A percentile compares a stretch with the other conserved stretches of the same genome.
Conservation (phyloP, 2,113 vertebrate genomes). For the Speoplatyrhinus poulsoni region DNA sequence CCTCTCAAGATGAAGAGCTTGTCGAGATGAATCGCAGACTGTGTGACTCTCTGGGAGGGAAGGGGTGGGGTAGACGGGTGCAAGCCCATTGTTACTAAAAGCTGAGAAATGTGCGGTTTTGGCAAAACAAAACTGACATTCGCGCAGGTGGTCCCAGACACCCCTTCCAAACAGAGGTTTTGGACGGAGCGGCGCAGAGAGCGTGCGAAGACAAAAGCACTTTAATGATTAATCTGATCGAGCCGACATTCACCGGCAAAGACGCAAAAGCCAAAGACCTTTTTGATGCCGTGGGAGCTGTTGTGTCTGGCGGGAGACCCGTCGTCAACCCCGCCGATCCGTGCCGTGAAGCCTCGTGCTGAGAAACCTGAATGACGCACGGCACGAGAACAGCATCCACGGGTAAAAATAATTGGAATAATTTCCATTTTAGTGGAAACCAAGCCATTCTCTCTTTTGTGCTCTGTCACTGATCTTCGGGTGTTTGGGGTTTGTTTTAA, state of each 20-base stretch:
- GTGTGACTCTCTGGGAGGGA: conserved; percentile 37
- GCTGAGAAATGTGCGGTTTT: conserved; percentile 69
- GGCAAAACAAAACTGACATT: conserved; percentile 66
- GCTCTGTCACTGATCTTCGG: conserved; percentile 21
- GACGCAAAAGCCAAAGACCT: conserved; percentile 51
- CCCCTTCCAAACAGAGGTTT: conserved; percentile 68
- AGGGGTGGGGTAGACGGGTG: conserved; percentile 9
- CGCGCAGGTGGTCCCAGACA: conserved; percentile 77
- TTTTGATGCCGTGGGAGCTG: conserved; percentile 63
- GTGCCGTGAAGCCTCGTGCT: conserved; percentile 28
- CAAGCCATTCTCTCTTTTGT: conserved; percentile 1
- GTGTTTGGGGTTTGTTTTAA: conserved; percentile 22
- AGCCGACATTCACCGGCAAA: conserved; percentile 69
- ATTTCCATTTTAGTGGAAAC: conserved; percentile 8
- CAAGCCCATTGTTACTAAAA: conserved; percentile 58
- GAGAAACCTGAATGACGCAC: conserved; percentile 25
- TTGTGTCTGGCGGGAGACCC: conserved; percentile 63
- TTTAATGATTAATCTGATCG: conserved; percentile 81
- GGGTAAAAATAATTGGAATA: conserved; percentile 2
- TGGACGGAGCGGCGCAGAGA: conserved; percentile 53
- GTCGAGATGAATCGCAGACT: conserved; percentile 64
- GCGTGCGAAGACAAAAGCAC: conserved; percentile 64
- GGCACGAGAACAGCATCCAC: conserved; percentile 13
- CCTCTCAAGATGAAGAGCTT: conserved; percentile 63
- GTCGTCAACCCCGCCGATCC: no score